These are phyloP conservation scores for Tiliacea citrago DNA, from an alignment of 2,888 invertebrate species.

Conservation along the genomic window DNA sequence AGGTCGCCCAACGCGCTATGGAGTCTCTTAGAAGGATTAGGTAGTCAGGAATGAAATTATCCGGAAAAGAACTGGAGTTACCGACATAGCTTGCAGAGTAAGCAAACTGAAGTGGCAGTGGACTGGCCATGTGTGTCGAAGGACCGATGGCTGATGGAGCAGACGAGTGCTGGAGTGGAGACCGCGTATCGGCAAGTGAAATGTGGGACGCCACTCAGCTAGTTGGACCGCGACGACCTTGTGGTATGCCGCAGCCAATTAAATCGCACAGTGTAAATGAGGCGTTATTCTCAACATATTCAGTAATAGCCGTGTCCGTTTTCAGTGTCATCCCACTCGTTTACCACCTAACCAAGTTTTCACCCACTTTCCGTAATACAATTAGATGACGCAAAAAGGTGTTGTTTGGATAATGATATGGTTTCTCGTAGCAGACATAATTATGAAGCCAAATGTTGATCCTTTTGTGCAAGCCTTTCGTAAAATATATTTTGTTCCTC, in stretches of 20 bases:
- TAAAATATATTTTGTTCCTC: not conserved
- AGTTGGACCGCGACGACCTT: too few relatives aligned
- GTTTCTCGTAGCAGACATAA: not conserved
- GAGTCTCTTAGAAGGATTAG: too few relatives aligned
- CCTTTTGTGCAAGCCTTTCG: not conserved
- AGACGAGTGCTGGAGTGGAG: too few relatives aligned
- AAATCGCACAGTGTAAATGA: not conserved
- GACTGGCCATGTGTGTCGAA: too few relatives aligned
- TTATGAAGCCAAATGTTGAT: not conserved
- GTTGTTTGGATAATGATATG: not conserved
- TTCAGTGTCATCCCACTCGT: not conserved
- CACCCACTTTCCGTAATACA: not conserved
- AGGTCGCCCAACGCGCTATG: too few relatives aligned
- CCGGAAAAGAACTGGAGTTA: too few relatives aligned
- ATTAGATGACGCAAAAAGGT: not conserved
- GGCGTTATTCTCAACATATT: not conserved
- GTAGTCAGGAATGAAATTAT: too few relatives aligned
- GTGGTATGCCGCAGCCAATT: not conserved
- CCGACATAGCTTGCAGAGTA: too few relatives aligned
- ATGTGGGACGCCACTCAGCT: too few relatives aligned
- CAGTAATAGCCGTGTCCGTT: not conserved
- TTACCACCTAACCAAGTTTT: not conserved
- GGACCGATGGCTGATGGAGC: too few relatives aligned
- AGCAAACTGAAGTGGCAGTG: too few relatives aligned
- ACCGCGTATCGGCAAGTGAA: too few relatives aligned